A percentile compares a stretch with the other conserved stretches of the same genome.
phyloP scores from a whole-genome alignment of 2,113 vertebrate genomes.

The Pungitius pungitius region DNA sequence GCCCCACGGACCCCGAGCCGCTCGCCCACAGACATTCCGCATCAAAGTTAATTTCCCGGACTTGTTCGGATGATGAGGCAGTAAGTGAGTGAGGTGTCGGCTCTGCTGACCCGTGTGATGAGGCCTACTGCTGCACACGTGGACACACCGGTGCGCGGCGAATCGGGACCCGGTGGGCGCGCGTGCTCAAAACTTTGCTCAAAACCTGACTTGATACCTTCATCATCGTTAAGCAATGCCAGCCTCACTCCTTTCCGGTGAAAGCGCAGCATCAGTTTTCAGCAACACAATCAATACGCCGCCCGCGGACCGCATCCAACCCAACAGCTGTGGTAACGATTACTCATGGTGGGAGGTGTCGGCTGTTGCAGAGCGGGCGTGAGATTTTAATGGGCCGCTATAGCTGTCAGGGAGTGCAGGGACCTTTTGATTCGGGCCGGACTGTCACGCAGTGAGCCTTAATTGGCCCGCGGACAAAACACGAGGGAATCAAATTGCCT shows the following conservation, averaged over 20 bases:
- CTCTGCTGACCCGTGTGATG: constrained; percentile 60
- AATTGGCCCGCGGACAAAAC: constrained; percentile 56
- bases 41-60: constrained; percentile 62
- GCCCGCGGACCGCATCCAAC: constrained; percentile 2
- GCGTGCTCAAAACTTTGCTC: no score
- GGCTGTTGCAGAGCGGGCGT: constrained; percentile 7
- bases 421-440: constrained; percentile 59
- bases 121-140: constrained; percentile 41
- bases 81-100: constrained; percentile 39
- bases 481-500: constrained; percentile 53
- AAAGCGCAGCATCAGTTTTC: constrained; percentile 14
- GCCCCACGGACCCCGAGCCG: constrained; percentile 19
- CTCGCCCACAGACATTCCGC: constrained; percentile 46
- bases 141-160: constrained; percentile 25
- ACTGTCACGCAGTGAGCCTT: constrained; percentile 45
- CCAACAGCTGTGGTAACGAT: constrained; percentile 42
- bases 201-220: constrained; percentile 19
- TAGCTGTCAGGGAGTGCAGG: constrained; percentile 34
- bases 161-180: neutral
- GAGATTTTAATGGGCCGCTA: constrained; percentile 59
- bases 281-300: constrained; percentile 30
- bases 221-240: neutral
- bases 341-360: constrained; percentile 28
- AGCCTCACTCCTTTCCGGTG: neutral
- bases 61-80: constrained; percentile 57